These are phyloP conservation scores for Mesembrinibis cayennensis DNA, from an alignment of 2,113 vertebrate genomes.

Conservation along the genomic window DNA sequence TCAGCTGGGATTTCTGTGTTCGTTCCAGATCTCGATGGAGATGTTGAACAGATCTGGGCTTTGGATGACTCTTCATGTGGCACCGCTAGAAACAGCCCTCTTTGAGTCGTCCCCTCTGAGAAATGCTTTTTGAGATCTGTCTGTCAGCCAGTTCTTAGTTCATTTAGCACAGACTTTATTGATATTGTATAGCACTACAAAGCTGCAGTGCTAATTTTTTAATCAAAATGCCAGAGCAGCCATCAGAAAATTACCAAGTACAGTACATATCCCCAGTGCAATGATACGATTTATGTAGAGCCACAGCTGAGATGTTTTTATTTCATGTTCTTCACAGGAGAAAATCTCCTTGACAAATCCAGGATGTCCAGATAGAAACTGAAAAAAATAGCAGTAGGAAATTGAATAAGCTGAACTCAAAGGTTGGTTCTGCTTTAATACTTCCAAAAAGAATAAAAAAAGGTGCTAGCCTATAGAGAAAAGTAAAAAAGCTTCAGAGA, in stretches of 20 bases:
- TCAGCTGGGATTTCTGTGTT: not conserved
- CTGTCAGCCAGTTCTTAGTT: not conserved
- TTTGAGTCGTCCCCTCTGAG: not conserved
- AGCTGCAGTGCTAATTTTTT: slow-evolving; percentile 38
- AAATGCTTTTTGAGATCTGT: not conserved
- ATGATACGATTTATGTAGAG: slow-evolving; percentile 18
- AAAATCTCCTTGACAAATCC: slow-evolving; percentile 59
- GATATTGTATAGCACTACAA: not conserved
- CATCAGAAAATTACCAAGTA: slow-evolving; percentile 23
- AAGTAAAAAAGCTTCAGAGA: not conserved
- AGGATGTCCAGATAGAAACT: slow-evolving; percentile 18
- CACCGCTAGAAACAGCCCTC: fast-evolving
- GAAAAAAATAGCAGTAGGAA: not conserved
- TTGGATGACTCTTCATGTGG: not conserved
- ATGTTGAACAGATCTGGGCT: not conserved
- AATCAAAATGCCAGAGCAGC: slow-evolving; percentile 40
- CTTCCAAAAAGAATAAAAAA: not conserved
- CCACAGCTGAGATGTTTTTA: slow-evolving; percentile 46
- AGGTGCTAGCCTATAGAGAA: not conserved
- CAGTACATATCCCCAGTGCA: not conserved
- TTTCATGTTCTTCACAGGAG: slow-evolving; percentile 50
- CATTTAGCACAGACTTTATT: not conserved
- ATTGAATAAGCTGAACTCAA: not conserved
- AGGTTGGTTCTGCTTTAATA: slow-evolving; percentile 20
- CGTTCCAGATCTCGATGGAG: not conserved